Conservation (phyloP, 1,140 invertebrate species). For the Heliconius congener region DNA sequence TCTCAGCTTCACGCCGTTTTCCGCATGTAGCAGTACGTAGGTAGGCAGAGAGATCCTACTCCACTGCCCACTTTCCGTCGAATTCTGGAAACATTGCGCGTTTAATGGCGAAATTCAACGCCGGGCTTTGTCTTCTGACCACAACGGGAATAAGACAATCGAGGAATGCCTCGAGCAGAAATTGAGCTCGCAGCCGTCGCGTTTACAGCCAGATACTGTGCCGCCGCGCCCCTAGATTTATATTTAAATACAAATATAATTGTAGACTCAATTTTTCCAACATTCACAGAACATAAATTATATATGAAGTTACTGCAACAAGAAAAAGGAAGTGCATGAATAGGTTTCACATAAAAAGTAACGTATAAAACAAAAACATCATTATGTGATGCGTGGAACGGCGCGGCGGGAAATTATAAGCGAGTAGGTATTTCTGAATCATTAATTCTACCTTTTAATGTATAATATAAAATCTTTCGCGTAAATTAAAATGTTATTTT, state of each 20-base stretch:
- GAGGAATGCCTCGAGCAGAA: too few relatives aligned
- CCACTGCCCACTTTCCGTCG: too few relatives aligned
- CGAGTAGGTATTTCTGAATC: background rate
- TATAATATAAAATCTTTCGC: background rate
- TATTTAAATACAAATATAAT: background rate
- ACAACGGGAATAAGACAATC: too few relatives aligned
- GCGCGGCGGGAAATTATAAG: constrained; percentile 30
- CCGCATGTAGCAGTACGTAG: too few relatives aligned
- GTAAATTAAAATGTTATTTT: background rate
- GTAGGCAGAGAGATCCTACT: too few relatives aligned
- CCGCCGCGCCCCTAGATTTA: background rate
- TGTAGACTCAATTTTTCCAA: background rate
- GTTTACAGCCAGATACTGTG: too few relatives aligned
- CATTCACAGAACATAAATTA: constrained; percentile 25
- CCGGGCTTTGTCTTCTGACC: too few relatives aligned
- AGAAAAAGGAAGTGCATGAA: constrained; percentile 37
- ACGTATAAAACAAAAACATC: constrained; percentile 25
- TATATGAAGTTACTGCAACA: constrained; percentile 29
- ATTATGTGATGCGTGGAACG: constrained; percentile 28
- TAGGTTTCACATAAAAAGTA: constrained; percentile 33
- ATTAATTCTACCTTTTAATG: constrained; percentile 1
- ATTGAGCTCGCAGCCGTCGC: too few relatives aligned
- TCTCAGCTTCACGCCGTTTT: too few relatives aligned
- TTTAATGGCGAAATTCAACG: too few relatives aligned
- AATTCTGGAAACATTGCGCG: too few relatives aligned